A percentile compares a stretch with the other conserved stretches of the same genome.
These are phyloP conservation scores for Diabrotica undecimpunctata DNA, from an alignment of 1,140 invertebrate species.

Conservation along the genomic window DNA sequence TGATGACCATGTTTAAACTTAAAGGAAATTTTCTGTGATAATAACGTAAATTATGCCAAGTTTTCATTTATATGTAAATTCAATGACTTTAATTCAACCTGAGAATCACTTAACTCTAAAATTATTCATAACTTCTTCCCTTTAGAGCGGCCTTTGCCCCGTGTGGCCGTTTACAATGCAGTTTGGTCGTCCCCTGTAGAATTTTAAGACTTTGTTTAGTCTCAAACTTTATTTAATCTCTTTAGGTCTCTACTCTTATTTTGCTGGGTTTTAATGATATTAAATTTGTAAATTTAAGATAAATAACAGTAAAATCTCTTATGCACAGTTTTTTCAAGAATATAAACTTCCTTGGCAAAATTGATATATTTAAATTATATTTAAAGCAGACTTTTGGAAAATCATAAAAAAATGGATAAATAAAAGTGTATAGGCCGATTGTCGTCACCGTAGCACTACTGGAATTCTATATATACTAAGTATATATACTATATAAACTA, in stretches of 20 bases:
- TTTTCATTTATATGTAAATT: slow-evolving; percentile 33
- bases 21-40: slow-evolving; percentile 16
- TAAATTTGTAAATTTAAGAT: not conserved
- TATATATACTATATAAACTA: no score
- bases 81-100: slow-evolving; percentile 26
- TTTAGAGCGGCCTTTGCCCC: slow-evolving; percentile 15
- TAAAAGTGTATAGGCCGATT: no score
- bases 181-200: not conserved
- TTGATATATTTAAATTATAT: no score
- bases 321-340: no score
- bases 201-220: not conserved
- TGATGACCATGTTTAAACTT: slow-evolving; percentile 12
- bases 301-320: no score
- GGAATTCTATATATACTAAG: no score
- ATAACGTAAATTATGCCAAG: slow-evolving; percentile 24
- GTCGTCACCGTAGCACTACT: no score
- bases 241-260: not conserved
- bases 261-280: not conserved
- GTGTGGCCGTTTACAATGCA: slow-evolving; percentile 1
- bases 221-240: not conserved
- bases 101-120: slow-evolving; percentile 25
- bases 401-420: no score
- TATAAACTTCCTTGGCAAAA: no score
- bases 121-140: slow-evolving; percentile 25
- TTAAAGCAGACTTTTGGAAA: no score